Percentiles rank a stretch among this genome's conserved stretches.
Evolutionary conservation across 2,113 vertebrate genomes (phyloP).

Genomic region (Corythaixoides concolor): DNA sequence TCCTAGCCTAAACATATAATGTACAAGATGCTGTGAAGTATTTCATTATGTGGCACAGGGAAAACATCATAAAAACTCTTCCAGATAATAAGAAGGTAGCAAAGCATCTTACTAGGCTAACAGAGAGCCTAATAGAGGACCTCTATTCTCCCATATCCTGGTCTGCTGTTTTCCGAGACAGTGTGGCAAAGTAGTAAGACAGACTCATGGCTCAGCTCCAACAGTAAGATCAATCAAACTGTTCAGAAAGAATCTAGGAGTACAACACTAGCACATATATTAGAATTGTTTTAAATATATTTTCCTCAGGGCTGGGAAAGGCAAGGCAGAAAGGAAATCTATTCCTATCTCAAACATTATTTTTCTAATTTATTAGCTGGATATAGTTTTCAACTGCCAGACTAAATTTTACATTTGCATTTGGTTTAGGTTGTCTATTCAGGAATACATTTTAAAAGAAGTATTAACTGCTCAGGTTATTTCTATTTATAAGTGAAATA

Average conservation of each 20-base stretch:
- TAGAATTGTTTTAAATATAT: not conserved
- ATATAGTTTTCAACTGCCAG: not conserved
- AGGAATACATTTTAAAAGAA: not conserved
- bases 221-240: not conserved
- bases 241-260: not conserved
- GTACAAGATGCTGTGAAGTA: not conserved
- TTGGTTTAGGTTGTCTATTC: not conserved
- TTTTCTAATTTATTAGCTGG: not conserved
- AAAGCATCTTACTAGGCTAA: not conserved
- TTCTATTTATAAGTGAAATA: constrained; percentile 36
- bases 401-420: constrained; percentile 1
- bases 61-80: not conserved
- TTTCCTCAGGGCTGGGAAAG: not conserved
- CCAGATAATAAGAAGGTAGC: not conserved
- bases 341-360: not conserved
- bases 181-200: not conserved
- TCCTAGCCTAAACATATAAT: not conserved
- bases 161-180: not conserved
- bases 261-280: not conserved
- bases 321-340: not conserved
- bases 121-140: not conserved
- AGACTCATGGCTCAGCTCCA: not conserved
- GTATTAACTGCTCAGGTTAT: not conserved
- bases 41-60: not conserved
- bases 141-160: not conserved